Conservation (phyloP, 2,888 invertebrate genomes). For the Alentia gelatinosa region DNA sequence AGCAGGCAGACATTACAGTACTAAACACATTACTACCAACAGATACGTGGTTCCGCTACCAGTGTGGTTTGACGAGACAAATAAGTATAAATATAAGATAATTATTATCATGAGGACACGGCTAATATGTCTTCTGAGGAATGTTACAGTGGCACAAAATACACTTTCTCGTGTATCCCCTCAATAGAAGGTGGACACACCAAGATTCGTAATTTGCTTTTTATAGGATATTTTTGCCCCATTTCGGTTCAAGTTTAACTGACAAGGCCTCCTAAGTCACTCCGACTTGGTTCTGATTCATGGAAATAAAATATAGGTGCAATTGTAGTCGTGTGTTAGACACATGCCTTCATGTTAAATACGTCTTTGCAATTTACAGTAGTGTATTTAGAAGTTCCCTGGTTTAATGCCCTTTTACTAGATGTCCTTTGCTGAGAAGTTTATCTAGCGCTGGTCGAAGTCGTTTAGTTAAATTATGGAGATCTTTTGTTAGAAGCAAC, state of each 20-base stretch:
- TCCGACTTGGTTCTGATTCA: not conserved
- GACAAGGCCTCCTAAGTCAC: not conserved
- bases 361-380: no score
- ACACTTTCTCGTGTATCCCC: not conserved
- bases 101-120: not conserved
- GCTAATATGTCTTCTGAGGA: not conserved
- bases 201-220: not conserved
- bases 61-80: not conserved
- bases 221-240: not conserved
- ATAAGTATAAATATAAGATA: not conserved
- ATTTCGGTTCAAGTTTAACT: not conserved
- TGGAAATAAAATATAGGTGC: no score
- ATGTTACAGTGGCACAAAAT: slow-evolving; percentile 31
- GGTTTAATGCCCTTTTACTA: not conserved
- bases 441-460: no score
- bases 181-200: not conserved
- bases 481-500: not conserved
- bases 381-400: no score
- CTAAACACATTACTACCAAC: no score
- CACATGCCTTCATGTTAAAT: no score
- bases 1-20: no score
- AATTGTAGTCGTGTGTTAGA: no score
- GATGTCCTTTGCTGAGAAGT: not conserved
- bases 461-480: not conserved
- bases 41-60: not conserved